Evolutionary conservation across 37 sponge, comb jelly and placozoan genomes (phyloP).

Genomic region (Beroe ovata): DNA sequence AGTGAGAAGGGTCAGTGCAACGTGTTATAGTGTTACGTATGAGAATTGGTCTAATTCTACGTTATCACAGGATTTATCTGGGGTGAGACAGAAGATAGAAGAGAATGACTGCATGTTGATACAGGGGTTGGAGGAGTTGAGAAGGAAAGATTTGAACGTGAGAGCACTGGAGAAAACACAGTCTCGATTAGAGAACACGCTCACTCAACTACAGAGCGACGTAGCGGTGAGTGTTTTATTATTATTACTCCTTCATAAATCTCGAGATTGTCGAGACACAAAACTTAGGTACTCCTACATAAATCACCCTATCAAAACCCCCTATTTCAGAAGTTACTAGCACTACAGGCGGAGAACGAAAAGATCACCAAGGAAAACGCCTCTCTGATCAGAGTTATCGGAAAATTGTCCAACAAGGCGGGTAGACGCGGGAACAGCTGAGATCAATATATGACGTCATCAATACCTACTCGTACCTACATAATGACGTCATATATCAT

Average conservation of each 20-base stretch:
- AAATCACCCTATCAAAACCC: too few species aligned
- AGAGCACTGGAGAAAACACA: slow-evolving; percentile 52
- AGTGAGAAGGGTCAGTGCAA: too few species aligned
- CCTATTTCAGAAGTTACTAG: slow-evolving; percentile 25
- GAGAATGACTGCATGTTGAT: slow-evolving; percentile 48
- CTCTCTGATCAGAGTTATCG: slow-evolving; percentile 51
- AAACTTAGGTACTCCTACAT: too few species aligned
- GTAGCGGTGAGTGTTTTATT: not conserved
- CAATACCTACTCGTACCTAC: too few species aligned
- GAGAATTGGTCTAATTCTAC: not conserved
- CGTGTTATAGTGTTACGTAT: too few species aligned
- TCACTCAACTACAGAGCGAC: slow-evolving; percentile 5
- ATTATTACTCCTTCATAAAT: too few species aligned
- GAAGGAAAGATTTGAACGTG: slow-evolving; percentile 41
- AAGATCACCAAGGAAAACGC: slow-evolving; percentile 41
- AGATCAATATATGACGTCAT: too few species aligned
- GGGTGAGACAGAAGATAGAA: not conserved
- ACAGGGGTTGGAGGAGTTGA: slow-evolving; percentile 55
- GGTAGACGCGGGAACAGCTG: not conserved
- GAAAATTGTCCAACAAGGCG: slow-evolving; percentile 5
- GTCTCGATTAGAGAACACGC: not conserved
- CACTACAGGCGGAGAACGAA: slow-evolving; percentile 22
- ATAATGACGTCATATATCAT: too few species aligned
- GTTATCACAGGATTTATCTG: not conserved
- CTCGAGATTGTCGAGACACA: too few species aligned